Evolutionary conservation across 2,888 invertebrate species (phyloP), one percentile per base, ranked within the genome.

Genomic region (Phoenoteleia sp.): DNA sequence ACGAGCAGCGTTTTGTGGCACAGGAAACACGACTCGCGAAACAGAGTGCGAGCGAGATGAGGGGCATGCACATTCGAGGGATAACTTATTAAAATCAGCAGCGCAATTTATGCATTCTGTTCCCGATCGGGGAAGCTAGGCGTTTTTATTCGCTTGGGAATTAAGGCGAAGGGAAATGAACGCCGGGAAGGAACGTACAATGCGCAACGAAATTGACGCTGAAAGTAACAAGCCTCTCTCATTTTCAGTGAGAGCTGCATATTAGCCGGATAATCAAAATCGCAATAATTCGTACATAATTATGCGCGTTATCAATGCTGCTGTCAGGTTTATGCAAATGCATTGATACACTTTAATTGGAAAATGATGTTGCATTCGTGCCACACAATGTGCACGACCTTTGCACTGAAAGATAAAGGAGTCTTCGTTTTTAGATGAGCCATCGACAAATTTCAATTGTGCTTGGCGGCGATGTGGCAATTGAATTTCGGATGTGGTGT

Each of bases 271-370:
- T 56, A 56, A 56, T 33, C 56, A 56, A 56, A 33, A 56, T 33
- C 39, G 36, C 60, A 60, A 60, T 60, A 36, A 23, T 19, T 56
- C 36, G 58, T n/a, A 33, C 23, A 33, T 29, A 64, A 64, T 66
- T 66, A 49, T 52, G 66, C 33, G 49, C 29, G 17, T 17, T 49
- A 66, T 66, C 49, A 66, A 49, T 52, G 66, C 36, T 52, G n/a
- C 49, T 36, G 66, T 66, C 52, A 29, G 36, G 27, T 52, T 66
- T 66, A 66, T 66, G 66, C 33, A 52, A 66, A 66, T 66, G 66
- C 23, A 36, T 49, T 15, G 66, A 66, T 66, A 66, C 52, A 49
- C 66, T 66, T 66, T 66, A 66, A 66, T 66, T 66, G 66, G 33
- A 52, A 66, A 66, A 66, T 66, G 49, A 66, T 66, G 49, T 66